A percentile compares a stretch with the other conserved stretches of the same genome.
These are phyloP conservation scores for Malaclemys terrapin DNA, from an alignment of 2,113 vertebrate species.

Conservation along the genomic window DNA sequence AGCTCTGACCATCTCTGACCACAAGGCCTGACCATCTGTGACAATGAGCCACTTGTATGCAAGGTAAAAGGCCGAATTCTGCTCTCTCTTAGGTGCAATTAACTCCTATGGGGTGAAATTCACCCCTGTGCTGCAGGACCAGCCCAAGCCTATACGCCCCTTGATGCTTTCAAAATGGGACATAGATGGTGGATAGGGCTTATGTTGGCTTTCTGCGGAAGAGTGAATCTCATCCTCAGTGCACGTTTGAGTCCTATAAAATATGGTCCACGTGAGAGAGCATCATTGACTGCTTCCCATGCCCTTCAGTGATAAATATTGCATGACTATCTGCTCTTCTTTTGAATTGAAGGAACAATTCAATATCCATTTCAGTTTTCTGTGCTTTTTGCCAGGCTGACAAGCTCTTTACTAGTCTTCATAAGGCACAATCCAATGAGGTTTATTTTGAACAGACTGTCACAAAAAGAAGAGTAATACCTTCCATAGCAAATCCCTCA, in stretches of 20 bases:
- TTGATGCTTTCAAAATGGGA: neutral
- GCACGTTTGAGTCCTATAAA: neutral
- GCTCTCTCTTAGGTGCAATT: neutral
- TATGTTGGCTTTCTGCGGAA: neutral
- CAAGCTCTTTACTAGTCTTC: slow-evolving; percentile 18
- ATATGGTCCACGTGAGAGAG: neutral
- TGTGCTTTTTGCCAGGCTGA: neutral
- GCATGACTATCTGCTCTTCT: slow-evolving; percentile 15
- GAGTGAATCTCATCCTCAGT: neutral
- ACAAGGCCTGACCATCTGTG: neutral
- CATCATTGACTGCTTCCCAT: slow-evolving; percentile 36
- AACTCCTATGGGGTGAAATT: neutral
- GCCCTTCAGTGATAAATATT: slow-evolving; percentile 51
- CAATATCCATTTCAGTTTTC: slow-evolving; percentile 25
- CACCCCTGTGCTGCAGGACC: fast-evolving
- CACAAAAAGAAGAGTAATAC: neutral
- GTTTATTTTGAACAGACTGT: slow-evolving; percentile 3
- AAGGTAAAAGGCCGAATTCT: neutral
- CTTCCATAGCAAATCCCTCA: neutral
- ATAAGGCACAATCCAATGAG: slow-evolving; percentile 6
- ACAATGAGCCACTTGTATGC: neutral
- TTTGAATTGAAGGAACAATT: slow-evolving; percentile 52
- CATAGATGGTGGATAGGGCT: neutral
- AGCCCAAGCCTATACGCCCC: neutral
- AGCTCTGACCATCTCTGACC: neutral